These are phyloP conservation scores for Lota lota DNA, from an alignment of 2,113 vertebrate genomes.

Conservation along the genomic window DNA sequence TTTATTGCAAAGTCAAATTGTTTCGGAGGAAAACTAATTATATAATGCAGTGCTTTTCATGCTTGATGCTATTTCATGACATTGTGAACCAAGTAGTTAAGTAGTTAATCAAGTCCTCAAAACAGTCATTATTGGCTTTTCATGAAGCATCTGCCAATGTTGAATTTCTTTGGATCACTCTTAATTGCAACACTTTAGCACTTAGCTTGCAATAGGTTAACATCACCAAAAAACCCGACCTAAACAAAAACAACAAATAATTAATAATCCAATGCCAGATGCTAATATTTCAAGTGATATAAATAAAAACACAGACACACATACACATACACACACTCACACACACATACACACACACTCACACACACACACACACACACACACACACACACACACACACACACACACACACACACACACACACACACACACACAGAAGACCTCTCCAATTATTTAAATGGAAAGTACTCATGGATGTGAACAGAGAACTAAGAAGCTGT, in stretches of 20 bases:
- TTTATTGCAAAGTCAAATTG: background rate
- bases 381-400: no score
- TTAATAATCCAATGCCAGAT: no score
- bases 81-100: background rate
- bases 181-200: constrained; percentile 18
- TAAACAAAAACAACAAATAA: background rate
- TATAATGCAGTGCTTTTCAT: background rate
- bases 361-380: no score
- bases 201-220: constrained; percentile 40
- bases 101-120: background rate
- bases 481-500: constrained; percentile 7
- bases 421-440: no score
- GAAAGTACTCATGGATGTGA: background rate
- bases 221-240: constrained; percentile 1
- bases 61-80: background rate
- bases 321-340: background rate
- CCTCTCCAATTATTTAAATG: no score
- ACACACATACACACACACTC: constrained; percentile 13
- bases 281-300: constrained; percentile 8
- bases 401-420: no score
- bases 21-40: background rate
- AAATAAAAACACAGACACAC: no score
- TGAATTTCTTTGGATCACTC: constrained; percentile 4
- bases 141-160: constrained; percentile 9
- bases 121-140: constrained; percentile 12